These are phyloP conservation scores for Drosophila leonis DNA, from an alignment of 2,888 invertebrate species.

Conservation along the genomic window DNA sequence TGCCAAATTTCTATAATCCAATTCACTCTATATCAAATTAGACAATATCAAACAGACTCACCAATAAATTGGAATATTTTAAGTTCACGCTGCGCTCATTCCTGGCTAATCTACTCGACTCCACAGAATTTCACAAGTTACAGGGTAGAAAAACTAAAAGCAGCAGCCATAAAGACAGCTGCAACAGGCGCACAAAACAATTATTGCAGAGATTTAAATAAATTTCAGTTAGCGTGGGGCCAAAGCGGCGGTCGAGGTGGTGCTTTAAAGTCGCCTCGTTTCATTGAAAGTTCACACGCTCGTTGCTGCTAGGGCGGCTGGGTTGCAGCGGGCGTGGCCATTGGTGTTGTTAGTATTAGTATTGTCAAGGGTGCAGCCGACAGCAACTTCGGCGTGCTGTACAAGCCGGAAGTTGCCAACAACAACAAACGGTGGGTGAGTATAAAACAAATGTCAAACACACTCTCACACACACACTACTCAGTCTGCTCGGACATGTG, in stretches of 20 bases:
- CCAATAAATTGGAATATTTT: not conserved
- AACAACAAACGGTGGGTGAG: slow-evolving; percentile 33
- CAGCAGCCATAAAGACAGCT: slow-evolving; percentile 20
- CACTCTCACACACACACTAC: slow-evolving; percentile 18
- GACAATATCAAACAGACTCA: not conserved
- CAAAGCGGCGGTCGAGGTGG: slow-evolving; percentile 24
- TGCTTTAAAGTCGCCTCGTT: slow-evolving; percentile 45
- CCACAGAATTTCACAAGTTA: not conserved
- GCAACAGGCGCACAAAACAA: slow-evolving; percentile 73
- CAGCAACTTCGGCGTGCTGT: slow-evolving; percentile 55
- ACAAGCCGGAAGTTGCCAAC: slow-evolving; percentile 65
- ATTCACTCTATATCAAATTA: not conserved
- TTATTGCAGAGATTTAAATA: slow-evolving; percentile 76
- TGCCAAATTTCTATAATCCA: not conserved
- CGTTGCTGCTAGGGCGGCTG: slow-evolving; percentile 19
- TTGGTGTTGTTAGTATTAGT: slow-evolving; percentile 23
- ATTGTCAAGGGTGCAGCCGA: slow-evolving; percentile 71
- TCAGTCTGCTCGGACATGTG: slow-evolving; percentile 23
- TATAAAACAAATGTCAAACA: slow-evolving; percentile 52
- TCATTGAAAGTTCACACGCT: slow-evolving; percentile 71
- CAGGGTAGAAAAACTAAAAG: slow-evolving; percentile 9
- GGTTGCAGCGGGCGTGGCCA: slow-evolving; percentile 13
- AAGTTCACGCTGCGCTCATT: not conserved
- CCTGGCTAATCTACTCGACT: not conserved
- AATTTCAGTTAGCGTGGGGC: slow-evolving; percentile 56